Evolutionary conservation across 2,888 invertebrate species (phyloP), one percentile per base, ranked within the genome.

Genomic region (Hermaeophaga mercurialis): DNA sequence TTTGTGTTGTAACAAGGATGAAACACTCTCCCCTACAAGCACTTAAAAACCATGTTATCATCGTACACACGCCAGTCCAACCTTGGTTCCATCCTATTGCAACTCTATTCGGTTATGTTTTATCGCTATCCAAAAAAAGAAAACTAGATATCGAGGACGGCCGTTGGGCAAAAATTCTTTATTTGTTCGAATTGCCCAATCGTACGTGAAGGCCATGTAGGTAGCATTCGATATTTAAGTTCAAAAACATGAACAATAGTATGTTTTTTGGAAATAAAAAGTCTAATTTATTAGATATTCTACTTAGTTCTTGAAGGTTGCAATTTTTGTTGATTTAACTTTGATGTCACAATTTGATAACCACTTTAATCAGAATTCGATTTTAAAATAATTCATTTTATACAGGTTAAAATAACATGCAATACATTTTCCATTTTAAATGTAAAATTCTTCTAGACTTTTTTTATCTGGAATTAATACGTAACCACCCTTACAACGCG

Each of bases 201-300:
- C 43, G 24, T 43, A 43, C 43, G 43, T 43, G 43, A 43, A 43
- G 43, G 43, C 15, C 26, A 17, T 36, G 36, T 17, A 36, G 36
- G 17, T 17, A 9, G 17, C 7, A 17, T 31, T 31, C 6, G 3
- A 22, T 31, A 31, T 31, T 31, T 31, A 31, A 22, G 3, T 28
- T 28, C 2, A 28, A 28, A 28, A 28, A 28, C 9, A 28, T 28
- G 28, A 28, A 7, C 28, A 9, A 9, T 28, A 6, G 2, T 28
- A 9, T 28, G n/a, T 8, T 31, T 31, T 31, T 31, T 31, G 12
- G 31, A 11, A 9, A 11, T 3, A 26, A 26, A 26, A 26, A 26
- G 11, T 9, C 3, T 3, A 31, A 12, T 31, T 11, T 31, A 11
- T n/a, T 31, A 11, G 2, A 11, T 12, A 12, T 31, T 31, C 12